Evolutionary conservation across 2,797 vertebrate species (phyloP).

Genomic region (Gymnoscopelus braueri): DNA sequence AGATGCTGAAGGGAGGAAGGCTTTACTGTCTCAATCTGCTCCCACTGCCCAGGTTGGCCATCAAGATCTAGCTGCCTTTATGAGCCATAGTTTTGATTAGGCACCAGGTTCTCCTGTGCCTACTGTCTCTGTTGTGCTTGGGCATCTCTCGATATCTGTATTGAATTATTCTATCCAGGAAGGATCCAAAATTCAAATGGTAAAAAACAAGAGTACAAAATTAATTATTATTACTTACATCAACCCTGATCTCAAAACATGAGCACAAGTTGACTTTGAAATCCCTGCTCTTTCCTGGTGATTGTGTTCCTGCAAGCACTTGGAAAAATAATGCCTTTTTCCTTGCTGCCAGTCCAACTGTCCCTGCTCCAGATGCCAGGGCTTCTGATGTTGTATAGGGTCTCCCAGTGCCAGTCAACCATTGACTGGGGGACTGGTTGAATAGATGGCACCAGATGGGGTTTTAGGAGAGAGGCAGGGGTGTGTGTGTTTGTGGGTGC

Average conservation of each 20-base stretch:
- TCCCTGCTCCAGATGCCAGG: slow-evolving; percentile 74
- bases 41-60: slow-evolving; percentile 58
- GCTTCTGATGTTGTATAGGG: slow-evolving; percentile 72
- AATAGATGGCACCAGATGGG: slow-evolving; percentile 77
- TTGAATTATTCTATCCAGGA: slow-evolving; percentile 48
- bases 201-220: slow-evolving; percentile 30
- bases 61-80: slow-evolving; percentile 67
- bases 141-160: slow-evolving; percentile 48
- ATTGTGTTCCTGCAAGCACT: slow-evolving; percentile 68
- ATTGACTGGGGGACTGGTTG: slow-evolving; percentile 69
- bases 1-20: slow-evolving; percentile 47
- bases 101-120: slow-evolving; percentile 50
- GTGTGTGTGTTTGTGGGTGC: slow-evolving; percentile 38
- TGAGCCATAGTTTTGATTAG: slow-evolving; percentile 61
- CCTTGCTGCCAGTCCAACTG: slow-evolving; percentile 63
- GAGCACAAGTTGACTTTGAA: slow-evolving; percentile 47
- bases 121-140: slow-evolving; percentile 17
- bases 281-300: slow-evolving; percentile 56
- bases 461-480: slow-evolving; percentile 66
- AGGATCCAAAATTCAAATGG: slow-evolving; percentile 29
- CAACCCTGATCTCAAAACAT: not conserved
- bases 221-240: too few species aligned
- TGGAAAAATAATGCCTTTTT: slow-evolving; percentile 70
- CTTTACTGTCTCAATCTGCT: slow-evolving; percentile 80
- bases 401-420: slow-evolving; percentile 71